Evolutionary conservation across 2,113 vertebrate species (phyloP).

Genomic region (Aldabrachelys gigantea): DNA sequence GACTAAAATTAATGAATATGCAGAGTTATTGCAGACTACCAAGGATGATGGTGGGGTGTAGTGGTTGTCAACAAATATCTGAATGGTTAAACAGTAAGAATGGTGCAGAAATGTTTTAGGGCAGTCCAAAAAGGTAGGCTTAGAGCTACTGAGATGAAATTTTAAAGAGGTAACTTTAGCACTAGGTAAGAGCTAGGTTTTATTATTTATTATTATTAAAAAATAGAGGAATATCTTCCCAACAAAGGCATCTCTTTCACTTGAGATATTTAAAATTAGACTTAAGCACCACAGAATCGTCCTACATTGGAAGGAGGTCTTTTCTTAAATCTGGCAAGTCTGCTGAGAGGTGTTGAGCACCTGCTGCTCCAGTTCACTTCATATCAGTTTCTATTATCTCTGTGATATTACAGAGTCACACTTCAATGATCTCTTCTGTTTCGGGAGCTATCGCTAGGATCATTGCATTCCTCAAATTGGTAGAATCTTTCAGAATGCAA

Average conservation of each 20-base stretch:
- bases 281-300: neutral
- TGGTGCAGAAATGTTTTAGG: neutral
- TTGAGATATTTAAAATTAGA: neutral
- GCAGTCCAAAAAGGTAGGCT: neutral
- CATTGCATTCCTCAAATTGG: neutral
- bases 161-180: neutral
- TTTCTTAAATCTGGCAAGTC: neutral
- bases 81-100: neutral
- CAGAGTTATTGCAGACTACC: neutral
- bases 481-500: neutral
- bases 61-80: neutral
- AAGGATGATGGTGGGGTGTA: neutral
- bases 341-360: neutral
- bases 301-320: neutral
- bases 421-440: neutral
- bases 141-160: neutral
- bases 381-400: neutral
- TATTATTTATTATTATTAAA: neutral
- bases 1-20: neutral
- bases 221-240: neutral
- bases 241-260: neutral
- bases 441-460: neutral
- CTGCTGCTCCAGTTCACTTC: neutral
- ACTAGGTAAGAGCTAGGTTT: neutral
- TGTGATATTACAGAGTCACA: neutral